Evolutionary conservation across 2,797 vertebrate species (phyloP).

Genomic region (Bradypodion ventrale): DNA sequence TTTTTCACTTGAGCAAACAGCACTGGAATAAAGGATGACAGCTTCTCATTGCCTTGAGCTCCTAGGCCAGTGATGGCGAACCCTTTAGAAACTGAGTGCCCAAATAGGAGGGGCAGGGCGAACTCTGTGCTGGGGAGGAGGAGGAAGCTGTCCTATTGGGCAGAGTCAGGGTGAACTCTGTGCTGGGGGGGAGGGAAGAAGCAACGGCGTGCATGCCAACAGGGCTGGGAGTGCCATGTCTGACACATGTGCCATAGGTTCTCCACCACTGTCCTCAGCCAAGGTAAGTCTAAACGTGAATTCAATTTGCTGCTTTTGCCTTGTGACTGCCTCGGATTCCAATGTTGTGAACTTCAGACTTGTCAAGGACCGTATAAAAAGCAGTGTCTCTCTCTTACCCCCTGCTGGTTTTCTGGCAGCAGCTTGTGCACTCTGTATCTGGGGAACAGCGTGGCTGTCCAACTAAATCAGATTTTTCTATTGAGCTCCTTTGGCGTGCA

Average conservation of each 20-base stretch:
- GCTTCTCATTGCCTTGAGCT: conserved; percentile 28
- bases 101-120: no score
- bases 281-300: conserved; percentile 21
- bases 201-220: no score
- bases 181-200: no score
- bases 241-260: no score
- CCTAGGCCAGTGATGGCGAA: no score
- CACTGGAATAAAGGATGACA: conserved; percentile 31
- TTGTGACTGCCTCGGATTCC: conserved; percentile 26
- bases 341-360: conserved; percentile 32
- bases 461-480: background rate
- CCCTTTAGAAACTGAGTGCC: no score
- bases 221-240: no score
- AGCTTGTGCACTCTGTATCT: background rate
- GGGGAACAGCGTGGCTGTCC: conserved; percentile 31
- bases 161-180: no score
- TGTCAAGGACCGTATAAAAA: conserved; percentile 1
- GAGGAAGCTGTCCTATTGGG: no score
- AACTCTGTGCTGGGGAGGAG: no score
- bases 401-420: conserved; percentile 6
- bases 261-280: no score
- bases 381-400: conserved; percentile 13
- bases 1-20: background rate
- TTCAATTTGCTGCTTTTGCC: conserved; percentile 14
- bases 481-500: background rate